Base-by-base conservation (phyloP, 2,113 vertebrate species). In the Ictalurus furcatus region DNA sequence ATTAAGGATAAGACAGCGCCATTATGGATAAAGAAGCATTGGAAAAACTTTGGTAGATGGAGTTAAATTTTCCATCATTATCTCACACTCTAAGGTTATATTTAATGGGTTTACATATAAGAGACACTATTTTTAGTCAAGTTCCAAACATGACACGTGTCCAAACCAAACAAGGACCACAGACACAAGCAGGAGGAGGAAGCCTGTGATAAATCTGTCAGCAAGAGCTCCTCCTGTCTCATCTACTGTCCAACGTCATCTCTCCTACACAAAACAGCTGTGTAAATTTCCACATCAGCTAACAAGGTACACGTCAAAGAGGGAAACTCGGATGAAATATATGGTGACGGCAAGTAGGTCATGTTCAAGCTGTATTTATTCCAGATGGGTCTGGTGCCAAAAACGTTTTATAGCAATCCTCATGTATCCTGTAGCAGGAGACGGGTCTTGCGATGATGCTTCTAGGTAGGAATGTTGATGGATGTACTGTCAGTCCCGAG, bases 321-420 rank as follows among this genome's bases (percentile, higher is more conserved):
- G 59, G 44, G 28, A 37, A 84, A 82, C 76, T 28, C 44, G 58
- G 59, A 23, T n/a, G 59, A 58, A 59, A 11, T 61, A 37, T 25
- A 28, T 9, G 37, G 56, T 87, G 83, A 40, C 34, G 11, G 69
- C 30, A 59, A 78, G 54, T 59, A 59, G 30, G 78, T 34, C 76
- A 85, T 28, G 2, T 37, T 86, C 40, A 30, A 30, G 65, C 81
- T 85, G 86, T 87, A 79, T 91, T 89, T 89, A 90, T 90, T 80
- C 21, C 58, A 89, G 76, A 88, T 88, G 85, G 76, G 86, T 84
- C 58, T 86, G 85, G 34, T 52, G 71, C 71, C 85, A 81, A 89
- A 89, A 56, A 81, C 63, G 79, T 86, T 87, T 91, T 58, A 88
- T 48, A 86, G 80, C 52, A 91, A 58, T 89, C 59, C 63, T 86